Evolutionary conservation across 2,797 vertebrate genomes (phyloP).

Genomic region (Sylvilagus floridanus): DNA sequence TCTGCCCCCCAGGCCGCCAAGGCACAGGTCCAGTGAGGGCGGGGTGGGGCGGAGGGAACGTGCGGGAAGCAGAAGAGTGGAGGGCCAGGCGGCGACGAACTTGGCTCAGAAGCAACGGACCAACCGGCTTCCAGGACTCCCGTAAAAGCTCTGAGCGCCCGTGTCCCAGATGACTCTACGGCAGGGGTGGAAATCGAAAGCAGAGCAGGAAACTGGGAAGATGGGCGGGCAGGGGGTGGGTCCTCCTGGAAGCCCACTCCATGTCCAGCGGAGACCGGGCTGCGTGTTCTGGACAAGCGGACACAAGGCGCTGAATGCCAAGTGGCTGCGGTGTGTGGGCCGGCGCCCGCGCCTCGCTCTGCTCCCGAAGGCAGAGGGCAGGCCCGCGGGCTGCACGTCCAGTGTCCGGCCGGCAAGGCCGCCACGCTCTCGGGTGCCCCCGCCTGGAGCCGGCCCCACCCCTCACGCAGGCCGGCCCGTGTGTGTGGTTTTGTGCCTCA

Average conservation of each 20-base stretch:
- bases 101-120: neutral
- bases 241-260: too few species aligned
- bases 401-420: too few species aligned
- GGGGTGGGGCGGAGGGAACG: too few species aligned
- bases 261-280: neutral
- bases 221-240: neutral
- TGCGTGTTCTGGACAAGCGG: too few species aligned
- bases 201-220: neutral
- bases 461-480: fast-evolving
- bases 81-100: neutral
- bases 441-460: neutral
- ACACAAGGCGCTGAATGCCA: neutral
- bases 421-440: fast-evolving
- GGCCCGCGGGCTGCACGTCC: too few species aligned
- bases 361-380: too few species aligned
- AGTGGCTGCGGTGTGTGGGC: fast-evolving
- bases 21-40: neutral
- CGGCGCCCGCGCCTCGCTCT: fast-evolving
- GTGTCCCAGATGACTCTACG: neutral
- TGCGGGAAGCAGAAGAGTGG: neutral
- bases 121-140: neutral
- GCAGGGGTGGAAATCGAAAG: neutral
- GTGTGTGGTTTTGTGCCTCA: neutral
- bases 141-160: neutral
- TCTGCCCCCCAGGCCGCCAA: too few species aligned